phyloP scores from a whole-genome alignment of 2,113 vertebrate genomes.

The Ictalurus furcatus region DNA sequence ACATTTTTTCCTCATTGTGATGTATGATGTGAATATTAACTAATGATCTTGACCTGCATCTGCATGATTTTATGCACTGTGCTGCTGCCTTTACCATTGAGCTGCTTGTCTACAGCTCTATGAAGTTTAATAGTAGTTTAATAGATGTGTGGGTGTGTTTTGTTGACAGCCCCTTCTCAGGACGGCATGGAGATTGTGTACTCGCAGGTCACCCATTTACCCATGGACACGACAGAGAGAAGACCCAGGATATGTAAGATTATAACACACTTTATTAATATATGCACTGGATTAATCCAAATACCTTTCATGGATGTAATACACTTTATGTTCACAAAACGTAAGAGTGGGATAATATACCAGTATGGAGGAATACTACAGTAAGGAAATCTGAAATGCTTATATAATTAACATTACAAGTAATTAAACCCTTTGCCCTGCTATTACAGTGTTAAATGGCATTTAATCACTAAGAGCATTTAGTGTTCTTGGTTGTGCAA shows the following conservation, averaged over 20 bases:
- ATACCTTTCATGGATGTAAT: not conserved
- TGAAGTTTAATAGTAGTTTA: not conserved
- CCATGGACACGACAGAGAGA: not conserved
- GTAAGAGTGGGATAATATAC: too few species aligned
- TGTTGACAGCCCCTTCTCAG: not conserved
- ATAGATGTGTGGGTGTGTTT: not conserved
- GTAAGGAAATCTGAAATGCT: not conserved
- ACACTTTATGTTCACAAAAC: not conserved
- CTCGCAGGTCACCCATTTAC: not conserved
- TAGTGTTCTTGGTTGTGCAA: not conserved
- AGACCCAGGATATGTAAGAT: constrained; percentile 1
- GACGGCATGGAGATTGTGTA: constrained; percentile 5
- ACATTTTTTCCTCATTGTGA: not conserved
- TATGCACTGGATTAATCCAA: not conserved
- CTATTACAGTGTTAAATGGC: not conserved
- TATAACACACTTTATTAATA: not conserved
- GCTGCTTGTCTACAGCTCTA: not conserved
- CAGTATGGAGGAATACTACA: too few species aligned
- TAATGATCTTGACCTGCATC: not conserved
- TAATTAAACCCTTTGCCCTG: not conserved
- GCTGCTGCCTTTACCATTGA: not conserved
- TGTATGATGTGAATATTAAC: not conserved
- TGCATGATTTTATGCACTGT: not conserved
- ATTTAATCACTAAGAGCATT: not conserved
- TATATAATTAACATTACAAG: not conserved